phyloP scores from a whole-genome alignment of 2,113 vertebrate species.

The Gnathonemus longibarbis region DNA sequence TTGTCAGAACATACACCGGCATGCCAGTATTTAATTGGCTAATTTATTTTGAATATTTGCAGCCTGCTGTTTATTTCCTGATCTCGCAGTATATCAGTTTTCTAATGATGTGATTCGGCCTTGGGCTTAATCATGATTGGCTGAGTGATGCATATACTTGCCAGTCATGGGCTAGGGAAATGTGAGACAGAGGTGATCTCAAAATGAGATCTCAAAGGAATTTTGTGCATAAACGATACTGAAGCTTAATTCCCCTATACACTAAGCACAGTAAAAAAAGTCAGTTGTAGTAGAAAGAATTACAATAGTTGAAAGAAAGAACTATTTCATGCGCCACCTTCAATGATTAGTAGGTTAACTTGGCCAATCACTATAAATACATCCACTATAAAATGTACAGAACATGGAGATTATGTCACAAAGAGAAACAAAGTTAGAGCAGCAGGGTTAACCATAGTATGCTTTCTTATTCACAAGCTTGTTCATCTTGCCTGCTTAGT shows the following conservation, averaged over 20 bases:
- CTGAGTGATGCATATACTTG: neutral
- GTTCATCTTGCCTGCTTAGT: neutral
- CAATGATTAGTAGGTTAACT: neutral
- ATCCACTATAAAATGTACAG: neutral
- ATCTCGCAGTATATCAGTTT: neutral
- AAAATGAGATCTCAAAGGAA: neutral
- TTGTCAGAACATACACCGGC: neutral
- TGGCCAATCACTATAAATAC: neutral
- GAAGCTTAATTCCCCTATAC: neutral
- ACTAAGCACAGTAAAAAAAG: neutral
- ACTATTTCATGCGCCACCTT: neutral
- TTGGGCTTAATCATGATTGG: neutral
- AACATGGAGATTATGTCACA: neutral
- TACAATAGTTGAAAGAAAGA: too few relatives aligned
- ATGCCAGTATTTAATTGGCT: neutral
- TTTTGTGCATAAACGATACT: neutral
- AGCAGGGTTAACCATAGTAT: neutral
- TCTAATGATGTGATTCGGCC: neutral
- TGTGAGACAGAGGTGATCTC: neutral
- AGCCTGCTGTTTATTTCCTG: neutral
- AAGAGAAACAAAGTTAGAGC: neutral
- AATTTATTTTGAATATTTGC: neutral
- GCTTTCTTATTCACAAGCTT: neutral
- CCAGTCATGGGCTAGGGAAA: neutral
- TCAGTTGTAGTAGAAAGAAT: neutral